A percentile compares a stretch with the other conserved stretches of the same genome.
Conservation (phyloP, 2,888 invertebrate genomes). For the Drosophila flavopinicola region DNA sequence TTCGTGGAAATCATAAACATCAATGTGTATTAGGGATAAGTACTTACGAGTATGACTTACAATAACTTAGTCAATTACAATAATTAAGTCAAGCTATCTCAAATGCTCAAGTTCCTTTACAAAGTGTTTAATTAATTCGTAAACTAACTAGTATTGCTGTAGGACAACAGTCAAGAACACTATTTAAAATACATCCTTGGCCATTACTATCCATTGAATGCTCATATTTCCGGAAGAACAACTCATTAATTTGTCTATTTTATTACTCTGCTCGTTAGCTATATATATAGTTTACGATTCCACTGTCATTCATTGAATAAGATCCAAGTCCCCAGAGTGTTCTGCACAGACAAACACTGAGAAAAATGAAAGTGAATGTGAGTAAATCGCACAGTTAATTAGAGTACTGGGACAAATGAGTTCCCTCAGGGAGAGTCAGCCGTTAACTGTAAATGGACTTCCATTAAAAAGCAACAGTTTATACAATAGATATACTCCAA, state of each 20-base stretch:
- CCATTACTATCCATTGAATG: too few relatives aligned
- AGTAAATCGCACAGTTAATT: conserved; percentile 59
- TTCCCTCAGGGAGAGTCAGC: conserved; percentile 27
- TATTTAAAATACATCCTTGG: too few relatives aligned
- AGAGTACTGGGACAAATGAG: conserved; percentile 5
- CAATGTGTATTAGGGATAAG: neutral
- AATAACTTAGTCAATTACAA: too few relatives aligned
- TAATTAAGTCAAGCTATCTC: too few relatives aligned
- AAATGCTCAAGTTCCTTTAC: too few relatives aligned
- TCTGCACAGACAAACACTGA: conserved; percentile 2
- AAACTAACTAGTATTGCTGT: too few relatives aligned
- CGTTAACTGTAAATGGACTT: conserved; percentile 30
- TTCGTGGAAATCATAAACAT: neutral
- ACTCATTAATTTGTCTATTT: neutral
- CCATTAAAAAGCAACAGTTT: conserved; percentile 70
- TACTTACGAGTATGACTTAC: neutral
- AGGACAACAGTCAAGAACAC: too few relatives aligned
- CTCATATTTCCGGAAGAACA: neutral
- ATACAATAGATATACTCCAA: conserved; percentile 42
- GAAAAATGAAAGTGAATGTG: conserved; percentile 11
- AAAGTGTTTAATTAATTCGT: too few relatives aligned
- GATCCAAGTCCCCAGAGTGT: neutral
- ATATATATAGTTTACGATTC: conserved; percentile 1
- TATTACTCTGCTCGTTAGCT: neutral
- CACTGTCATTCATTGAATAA: conserved; percentile 17